Conservation (phyloP, 2,888 invertebrate species). For the Yponomeuta cagnagella region DNA sequence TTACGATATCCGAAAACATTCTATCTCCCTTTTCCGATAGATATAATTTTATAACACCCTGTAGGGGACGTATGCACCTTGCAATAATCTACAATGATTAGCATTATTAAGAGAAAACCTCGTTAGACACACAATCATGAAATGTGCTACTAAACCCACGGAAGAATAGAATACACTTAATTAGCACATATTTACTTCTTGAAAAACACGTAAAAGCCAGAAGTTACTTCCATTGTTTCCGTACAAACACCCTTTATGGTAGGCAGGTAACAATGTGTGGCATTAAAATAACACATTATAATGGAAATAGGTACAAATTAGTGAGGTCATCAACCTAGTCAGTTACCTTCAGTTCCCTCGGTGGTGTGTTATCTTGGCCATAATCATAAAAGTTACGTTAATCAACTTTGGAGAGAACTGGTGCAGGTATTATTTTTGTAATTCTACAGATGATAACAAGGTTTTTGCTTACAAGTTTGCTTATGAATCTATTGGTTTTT, state of each 20-base stretch:
- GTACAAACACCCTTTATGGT: not conserved
- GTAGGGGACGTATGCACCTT: not conserved
- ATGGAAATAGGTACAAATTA: not conserved
- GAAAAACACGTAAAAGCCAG: not conserved
- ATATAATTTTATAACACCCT: too few relatives aligned
- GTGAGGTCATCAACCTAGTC: not conserved
- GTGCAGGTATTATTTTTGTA: not conserved
- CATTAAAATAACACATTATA: not conserved
- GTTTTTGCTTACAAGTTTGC: not conserved
- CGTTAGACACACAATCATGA: too few relatives aligned
- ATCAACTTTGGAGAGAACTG: not conserved
- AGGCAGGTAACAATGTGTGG: not conserved
- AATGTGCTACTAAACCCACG: not conserved
- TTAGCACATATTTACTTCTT: not conserved
- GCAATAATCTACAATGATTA: too few relatives aligned
- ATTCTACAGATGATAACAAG: not conserved
- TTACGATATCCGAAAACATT: not conserved
- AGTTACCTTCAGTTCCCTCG: not conserved
- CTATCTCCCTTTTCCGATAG: too few relatives aligned
- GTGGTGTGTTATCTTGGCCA: not conserved
- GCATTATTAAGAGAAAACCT: too few relatives aligned
- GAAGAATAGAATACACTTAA: not conserved
- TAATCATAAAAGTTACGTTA: conserved; percentile 8
- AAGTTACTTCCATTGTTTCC: not conserved
- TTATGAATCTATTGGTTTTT: not conserved